A percentile compares a stretch with the other conserved stretches of the same genome.
Conservation (phyloP, 1,140 invertebrate genomes). For the Antheraea pernyi region DNA sequence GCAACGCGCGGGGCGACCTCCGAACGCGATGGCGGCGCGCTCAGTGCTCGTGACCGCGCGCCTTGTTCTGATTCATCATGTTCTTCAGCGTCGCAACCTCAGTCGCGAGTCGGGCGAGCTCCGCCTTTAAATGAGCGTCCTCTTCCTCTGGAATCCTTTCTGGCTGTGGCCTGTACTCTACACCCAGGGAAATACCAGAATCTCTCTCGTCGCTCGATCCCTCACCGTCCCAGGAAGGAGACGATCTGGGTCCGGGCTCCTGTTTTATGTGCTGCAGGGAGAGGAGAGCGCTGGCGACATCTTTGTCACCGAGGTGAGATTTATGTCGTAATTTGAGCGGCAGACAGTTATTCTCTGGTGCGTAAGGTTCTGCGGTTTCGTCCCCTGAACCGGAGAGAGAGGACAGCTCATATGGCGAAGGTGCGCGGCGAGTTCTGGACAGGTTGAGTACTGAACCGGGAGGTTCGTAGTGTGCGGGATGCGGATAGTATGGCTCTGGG, state of each 20-base stretch:
- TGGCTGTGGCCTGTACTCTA: slow-evolving; percentile 74
- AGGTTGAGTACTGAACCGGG: slow-evolving; percentile 84
- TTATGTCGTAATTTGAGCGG: slow-evolving; percentile 96
- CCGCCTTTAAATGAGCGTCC: slow-evolving; percentile 88
- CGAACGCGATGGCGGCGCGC: slow-evolving; percentile 32
- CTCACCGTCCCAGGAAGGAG: slow-evolving; percentile 90
- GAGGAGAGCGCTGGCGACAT: slow-evolving; percentile 88
- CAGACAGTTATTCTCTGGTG: slow-evolving; percentile 77
- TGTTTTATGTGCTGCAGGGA: slow-evolving; percentile 91
- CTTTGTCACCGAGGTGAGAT: slow-evolving; percentile 92
- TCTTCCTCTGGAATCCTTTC: slow-evolving; percentile 79
- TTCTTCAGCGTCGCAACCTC: slow-evolving; percentile 95
- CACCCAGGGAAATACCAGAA: slow-evolving; percentile 90
- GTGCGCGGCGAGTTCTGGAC: slow-evolving; percentile 79
- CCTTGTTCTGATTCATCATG: slow-evolving; percentile 81
- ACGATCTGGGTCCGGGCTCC: slow-evolving; percentile 86
- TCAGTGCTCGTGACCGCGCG: slow-evolving; percentile 69
- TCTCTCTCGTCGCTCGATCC: slow-evolving; percentile 93
- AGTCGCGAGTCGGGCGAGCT: slow-evolving; percentile 92
- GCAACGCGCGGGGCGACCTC: slow-evolving; percentile 27
- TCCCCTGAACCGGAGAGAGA: slow-evolving; percentile 86
- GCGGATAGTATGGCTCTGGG: slow-evolving; percentile 71
- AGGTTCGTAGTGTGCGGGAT: slow-evolving; percentile 75
- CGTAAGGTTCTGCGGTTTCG: slow-evolving; percentile 80
- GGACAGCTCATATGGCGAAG: slow-evolving; percentile 85